Conservation (phyloP, 2,797 vertebrate species). For the Cryptoprocta ferox region DNA sequence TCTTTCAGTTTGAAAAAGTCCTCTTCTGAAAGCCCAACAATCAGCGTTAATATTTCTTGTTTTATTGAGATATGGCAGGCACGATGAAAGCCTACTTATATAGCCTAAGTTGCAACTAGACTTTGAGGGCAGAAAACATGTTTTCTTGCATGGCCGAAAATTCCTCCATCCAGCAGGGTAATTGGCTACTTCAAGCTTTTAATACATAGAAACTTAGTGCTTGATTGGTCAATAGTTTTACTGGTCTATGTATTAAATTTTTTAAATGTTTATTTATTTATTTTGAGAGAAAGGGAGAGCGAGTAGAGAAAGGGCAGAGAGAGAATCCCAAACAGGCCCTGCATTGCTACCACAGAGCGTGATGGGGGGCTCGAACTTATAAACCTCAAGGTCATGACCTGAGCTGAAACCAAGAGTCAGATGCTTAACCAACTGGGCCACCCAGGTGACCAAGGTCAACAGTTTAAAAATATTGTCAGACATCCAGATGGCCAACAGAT, state of each 20-base stretch:
- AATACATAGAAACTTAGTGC: neutral
- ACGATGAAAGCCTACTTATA: neutral
- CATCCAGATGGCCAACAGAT: no score
- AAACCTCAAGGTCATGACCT: no score
- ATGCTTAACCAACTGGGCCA: no score
- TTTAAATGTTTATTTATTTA: no score
- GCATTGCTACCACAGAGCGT: no score
- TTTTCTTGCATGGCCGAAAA: neutral
- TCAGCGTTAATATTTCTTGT: neutral
- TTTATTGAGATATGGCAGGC: neutral
- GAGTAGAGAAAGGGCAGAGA: no score
- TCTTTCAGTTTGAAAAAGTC: conserved; percentile 22
- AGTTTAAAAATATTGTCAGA: neutral
- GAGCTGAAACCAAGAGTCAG: no score
- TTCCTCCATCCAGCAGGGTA: neutral
- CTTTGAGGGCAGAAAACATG: neutral
- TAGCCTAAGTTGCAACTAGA: neutral
- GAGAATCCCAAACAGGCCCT: no score
- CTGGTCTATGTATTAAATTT: no score
- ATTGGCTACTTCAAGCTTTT: neutral
- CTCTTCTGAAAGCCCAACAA: neutral
- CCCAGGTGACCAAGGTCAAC: no score
- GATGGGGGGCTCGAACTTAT: no score
- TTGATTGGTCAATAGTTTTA: neutral
- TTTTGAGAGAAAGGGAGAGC: no score